phyloP scores from a whole-genome alignment of 2,888 invertebrate genomes.

The Xestia c-nigrum region DNA sequence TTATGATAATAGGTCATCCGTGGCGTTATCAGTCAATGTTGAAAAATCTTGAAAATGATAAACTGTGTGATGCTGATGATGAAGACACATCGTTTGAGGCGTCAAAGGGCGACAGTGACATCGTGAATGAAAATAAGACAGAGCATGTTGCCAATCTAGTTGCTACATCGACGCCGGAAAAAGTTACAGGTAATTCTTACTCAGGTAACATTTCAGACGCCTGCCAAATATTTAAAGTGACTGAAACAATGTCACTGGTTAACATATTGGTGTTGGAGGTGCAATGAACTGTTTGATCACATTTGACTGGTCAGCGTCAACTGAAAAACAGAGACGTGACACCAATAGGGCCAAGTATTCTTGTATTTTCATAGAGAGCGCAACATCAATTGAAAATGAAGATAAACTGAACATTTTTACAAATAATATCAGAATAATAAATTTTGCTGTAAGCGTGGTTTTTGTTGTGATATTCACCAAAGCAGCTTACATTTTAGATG shows the following conservation, averaged over 20 bases:
- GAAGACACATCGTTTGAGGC: conserved; percentile 69
- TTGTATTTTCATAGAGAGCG: neutral
- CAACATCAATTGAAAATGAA: neutral
- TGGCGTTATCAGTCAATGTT: conserved; percentile 76
- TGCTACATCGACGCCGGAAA: conserved; percentile 85
- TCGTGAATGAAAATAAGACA: conserved; percentile 72
- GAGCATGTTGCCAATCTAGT: conserved; percentile 72
- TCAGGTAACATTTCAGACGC: conserved; percentile 59
- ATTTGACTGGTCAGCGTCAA: neutral
- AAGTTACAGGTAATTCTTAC: conserved; percentile 69
- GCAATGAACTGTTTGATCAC: neutral
- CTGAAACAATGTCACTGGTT: conserved; percentile 20
- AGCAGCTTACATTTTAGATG: conserved; percentile 65
- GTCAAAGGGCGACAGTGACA: conserved; percentile 71
- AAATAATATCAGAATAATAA: neutral
- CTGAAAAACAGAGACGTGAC: neutral
- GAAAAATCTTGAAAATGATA: conserved; percentile 70
- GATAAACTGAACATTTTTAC: neutral
- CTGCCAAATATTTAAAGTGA: conserved; percentile 50
- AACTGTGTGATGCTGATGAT: conserved; percentile 65
- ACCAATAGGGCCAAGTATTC: too few relatives aligned
- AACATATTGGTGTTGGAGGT: conserved; percentile 15
- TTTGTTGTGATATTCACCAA: neutral
- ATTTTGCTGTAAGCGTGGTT: neutral
- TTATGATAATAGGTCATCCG: conserved; percentile 72